Percentiles rank a stretch among this genome's conserved stretches.
Conservation (phyloP, 2,888 invertebrate genomes). For the Eucera pruinosa region DNA sequence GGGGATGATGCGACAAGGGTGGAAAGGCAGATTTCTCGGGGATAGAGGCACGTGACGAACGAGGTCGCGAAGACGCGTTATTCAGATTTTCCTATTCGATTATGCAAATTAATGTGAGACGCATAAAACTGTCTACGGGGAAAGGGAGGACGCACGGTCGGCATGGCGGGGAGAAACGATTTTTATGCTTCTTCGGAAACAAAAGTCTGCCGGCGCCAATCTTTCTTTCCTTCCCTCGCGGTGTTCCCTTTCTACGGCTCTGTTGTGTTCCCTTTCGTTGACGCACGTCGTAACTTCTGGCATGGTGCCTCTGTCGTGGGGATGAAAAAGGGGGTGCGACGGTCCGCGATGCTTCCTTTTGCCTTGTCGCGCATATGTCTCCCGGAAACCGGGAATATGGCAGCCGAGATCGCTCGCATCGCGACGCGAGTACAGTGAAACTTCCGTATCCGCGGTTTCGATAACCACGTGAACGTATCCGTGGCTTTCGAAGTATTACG, state of each 20-base stretch:
- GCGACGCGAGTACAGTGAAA: constrained; percentile 22
- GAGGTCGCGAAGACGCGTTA: constrained; percentile 72
- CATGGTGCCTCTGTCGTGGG: constrained; percentile 50
- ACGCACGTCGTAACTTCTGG: constrained; percentile 68
- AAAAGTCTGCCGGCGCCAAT: constrained; percentile 81
- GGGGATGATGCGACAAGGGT: constrained; percentile 9
- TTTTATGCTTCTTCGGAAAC: constrained; percentile 82
- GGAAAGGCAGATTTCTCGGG: constrained; percentile 20
- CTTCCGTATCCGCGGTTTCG: no score
- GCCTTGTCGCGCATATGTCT: constrained; percentile 71
- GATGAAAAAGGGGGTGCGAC: constrained; percentile 23
- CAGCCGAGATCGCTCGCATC: constrained; percentile 31
- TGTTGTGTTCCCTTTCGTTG: constrained; percentile 42
- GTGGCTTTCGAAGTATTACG: no score
- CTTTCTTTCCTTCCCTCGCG: constrained; percentile 63
- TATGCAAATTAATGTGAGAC: constrained; percentile 83
- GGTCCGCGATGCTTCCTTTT: constrained; percentile 57
- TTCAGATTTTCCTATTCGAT: constrained; percentile 83
- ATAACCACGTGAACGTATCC: no score
- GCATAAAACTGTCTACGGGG: constrained; percentile 81
- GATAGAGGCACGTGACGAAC: constrained; percentile 50
- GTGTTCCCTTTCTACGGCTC: constrained; percentile 29
- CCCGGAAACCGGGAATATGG: constrained; percentile 71
- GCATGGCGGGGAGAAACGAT: constrained; percentile 63
- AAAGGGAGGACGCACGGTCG: constrained; percentile 3